These are phyloP conservation scores for Drosophila kurseongensis DNA, from an alignment of 1,140 invertebrate species.

Conservation along the genomic window DNA sequence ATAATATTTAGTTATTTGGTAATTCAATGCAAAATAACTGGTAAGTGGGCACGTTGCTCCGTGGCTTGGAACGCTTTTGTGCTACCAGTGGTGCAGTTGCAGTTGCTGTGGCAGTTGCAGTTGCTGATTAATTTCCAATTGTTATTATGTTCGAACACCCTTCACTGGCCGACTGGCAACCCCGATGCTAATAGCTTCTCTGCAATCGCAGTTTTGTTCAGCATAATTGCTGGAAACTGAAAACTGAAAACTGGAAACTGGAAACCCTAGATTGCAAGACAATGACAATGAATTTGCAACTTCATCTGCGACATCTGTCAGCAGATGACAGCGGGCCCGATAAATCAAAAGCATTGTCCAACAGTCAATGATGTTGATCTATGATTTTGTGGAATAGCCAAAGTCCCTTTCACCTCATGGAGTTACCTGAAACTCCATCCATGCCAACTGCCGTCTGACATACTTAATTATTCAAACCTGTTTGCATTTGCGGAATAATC, in stretches of 20 bases:
- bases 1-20: conserved; percentile 55
- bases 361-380: conserved; percentile 3
- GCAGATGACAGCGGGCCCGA: conserved; percentile 3
- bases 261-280: background rate
- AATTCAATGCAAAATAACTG: conserved; percentile 49
- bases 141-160: conserved; percentile 28
- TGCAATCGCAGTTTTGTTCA: conserved; percentile 12
- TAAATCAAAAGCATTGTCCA: too few relatives aligned
- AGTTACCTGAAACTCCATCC: conserved; percentile 8
- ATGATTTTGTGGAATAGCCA: background rate
- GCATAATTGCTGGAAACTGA: conserved; percentile 23
- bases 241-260: too few relatives aligned
- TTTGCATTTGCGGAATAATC: conserved; percentile 22
- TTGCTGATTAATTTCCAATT: conserved; percentile 46
- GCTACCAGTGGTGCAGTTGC: too few relatives aligned
- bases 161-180: background rate
- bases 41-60: conserved; percentile 30
- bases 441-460: conserved; percentile 2
- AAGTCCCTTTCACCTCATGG: conserved; percentile 8
- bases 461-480: conserved; percentile 1
- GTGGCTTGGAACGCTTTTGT: conserved; percentile 24
- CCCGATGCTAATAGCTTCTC: conserved; percentile 5
- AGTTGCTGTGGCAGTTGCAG: too few relatives aligned
- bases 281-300: conserved; percentile 5
- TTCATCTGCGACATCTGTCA: conserved; percentile 11